These are phyloP conservation scores for Seladonia tumulorum DNA, from an alignment of 2,888 invertebrate genomes.

Conservation along the genomic window DNA sequence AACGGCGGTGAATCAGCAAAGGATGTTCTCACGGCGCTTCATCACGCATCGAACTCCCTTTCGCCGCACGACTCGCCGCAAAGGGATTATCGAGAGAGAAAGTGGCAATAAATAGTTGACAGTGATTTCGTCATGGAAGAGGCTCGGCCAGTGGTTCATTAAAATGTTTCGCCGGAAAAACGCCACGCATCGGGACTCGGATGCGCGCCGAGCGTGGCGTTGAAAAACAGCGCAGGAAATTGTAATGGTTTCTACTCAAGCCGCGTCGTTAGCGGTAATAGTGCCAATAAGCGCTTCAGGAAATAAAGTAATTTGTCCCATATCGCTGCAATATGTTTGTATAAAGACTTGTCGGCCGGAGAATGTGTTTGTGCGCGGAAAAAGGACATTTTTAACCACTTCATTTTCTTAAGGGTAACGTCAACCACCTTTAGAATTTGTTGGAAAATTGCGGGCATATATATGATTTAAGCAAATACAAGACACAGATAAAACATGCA, in stretches of 20 bases:
- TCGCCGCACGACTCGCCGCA: constrained; percentile 41
- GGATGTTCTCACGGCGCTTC: constrained; percentile 5
- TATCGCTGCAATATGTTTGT: constrained; percentile 44
- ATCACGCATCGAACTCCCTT: constrained; percentile 29
- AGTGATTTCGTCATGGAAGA: background rate
- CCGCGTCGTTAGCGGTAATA: constrained; percentile 42
- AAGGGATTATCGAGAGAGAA: constrained; percentile 47
- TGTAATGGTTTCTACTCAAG: constrained; percentile 48
- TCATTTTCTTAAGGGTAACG: background rate
- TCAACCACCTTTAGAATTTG: background rate
- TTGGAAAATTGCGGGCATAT: background rate
- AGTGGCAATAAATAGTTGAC: constrained; percentile 38
- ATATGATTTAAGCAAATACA: background rate
- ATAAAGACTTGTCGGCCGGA: constrained; percentile 8
- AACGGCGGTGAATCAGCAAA: background rate
- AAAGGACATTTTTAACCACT: background rate
- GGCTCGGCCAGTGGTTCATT: constrained; percentile 15
- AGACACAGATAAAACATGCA: no score
- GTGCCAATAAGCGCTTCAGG: constrained; percentile 50
- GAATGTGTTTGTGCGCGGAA: background rate
- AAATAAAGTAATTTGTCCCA: constrained; percentile 52
- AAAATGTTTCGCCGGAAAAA: constrained; percentile 38
- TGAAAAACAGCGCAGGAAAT: constrained; percentile 53
- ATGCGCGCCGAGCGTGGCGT: constrained; percentile 9
- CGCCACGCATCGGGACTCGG: constrained; percentile 4